Evolutionary conservation across 2,797 vertebrate species (phyloP), one percentile per base, ranked within the genome.

Genomic region (Alosa sapidissima): DNA sequence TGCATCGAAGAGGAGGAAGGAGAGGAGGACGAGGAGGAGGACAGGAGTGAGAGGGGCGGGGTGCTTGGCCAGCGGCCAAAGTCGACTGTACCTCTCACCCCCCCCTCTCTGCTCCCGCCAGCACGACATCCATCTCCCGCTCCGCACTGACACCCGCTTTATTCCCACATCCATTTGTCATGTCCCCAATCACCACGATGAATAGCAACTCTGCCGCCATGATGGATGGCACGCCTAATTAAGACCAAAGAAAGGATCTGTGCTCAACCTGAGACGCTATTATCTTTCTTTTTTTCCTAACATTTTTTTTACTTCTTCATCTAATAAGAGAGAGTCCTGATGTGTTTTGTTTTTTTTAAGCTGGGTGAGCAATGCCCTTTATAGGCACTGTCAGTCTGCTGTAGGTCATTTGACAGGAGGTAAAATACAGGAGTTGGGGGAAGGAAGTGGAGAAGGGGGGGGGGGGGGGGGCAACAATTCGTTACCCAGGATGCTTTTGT

Each of bases 81-180:
- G 90, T 95, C 96, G 96, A 97, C 96, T 97, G 95, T 96, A 96
- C 95, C 95, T 95, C 93, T 95, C 94, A 94, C 88, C 85, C 28
- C 24, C 28, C 21, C 10, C 60, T 65, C 60, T 65, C 60, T 72
- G 11, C 94, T 94, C 94, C 95, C 91, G 94, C 95, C 93, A 95
- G 94, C 94, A 96, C 94, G 94, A 93, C 97, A 98, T 98, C 96
- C 96, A 97, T 97, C 96, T 98, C 95, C 92, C 92, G 94, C 93
- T 94, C 90, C 87, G 88, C 85, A 87, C 94, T 96, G 96, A 96
- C 96, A 96, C 95, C 92, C 95, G 93, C 96, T 97, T 97, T 97
- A 97, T 97, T 96, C 96, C 91, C 86, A 96, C 95, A 96, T 96
- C 97, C 97, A 97, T 97, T 97, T 97, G 96, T 97, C 96, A 97